These are phyloP conservation scores for Gallinago solitaria DNA, from an alignment of 2,797 vertebrate species.

Conservation along the genomic window DNA sequence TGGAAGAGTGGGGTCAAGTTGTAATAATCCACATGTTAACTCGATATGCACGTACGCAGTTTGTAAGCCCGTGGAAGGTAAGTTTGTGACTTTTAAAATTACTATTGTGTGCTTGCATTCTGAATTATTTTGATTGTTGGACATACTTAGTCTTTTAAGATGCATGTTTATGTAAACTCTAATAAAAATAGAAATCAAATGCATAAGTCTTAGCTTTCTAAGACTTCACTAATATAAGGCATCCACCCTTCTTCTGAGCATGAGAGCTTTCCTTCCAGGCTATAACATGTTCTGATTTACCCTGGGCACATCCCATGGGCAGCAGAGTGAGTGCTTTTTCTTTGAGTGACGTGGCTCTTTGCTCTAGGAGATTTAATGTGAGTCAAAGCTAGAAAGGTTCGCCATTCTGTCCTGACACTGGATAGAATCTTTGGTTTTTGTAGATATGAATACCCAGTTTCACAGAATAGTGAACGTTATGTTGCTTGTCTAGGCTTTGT, in stretches of 20 bases:
- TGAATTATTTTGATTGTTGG: background rate
- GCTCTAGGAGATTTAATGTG: background rate
- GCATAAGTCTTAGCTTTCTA: background rate
- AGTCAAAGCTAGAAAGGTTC: background rate
- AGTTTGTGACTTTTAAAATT: slow-evolving; percentile 43
- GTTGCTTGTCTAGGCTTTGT: background rate
- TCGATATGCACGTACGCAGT: slow-evolving; percentile 94
- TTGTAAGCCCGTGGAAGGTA: slow-evolving; percentile 94
- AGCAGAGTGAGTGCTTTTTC: background rate
- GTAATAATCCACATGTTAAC: slow-evolving; percentile 98
- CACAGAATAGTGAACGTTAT: background rate
- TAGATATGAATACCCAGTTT: background rate
- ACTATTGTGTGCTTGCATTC: background rate
- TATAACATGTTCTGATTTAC: background rate
- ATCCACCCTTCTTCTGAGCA: background rate
- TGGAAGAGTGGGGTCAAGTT: slow-evolving; percentile 99
- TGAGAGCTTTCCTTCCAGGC: background rate
- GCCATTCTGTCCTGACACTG: background rate
- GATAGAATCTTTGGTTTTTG: background rate
- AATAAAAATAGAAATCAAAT: background rate
- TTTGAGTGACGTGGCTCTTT: background rate
- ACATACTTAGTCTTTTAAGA: background rate
- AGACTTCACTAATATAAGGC: background rate
- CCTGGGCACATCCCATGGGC: accelerated
- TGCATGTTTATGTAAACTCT: background rate